Conservation (phyloP, 1,140 invertebrate species). For the Teleopsis dalmanni region DNA sequence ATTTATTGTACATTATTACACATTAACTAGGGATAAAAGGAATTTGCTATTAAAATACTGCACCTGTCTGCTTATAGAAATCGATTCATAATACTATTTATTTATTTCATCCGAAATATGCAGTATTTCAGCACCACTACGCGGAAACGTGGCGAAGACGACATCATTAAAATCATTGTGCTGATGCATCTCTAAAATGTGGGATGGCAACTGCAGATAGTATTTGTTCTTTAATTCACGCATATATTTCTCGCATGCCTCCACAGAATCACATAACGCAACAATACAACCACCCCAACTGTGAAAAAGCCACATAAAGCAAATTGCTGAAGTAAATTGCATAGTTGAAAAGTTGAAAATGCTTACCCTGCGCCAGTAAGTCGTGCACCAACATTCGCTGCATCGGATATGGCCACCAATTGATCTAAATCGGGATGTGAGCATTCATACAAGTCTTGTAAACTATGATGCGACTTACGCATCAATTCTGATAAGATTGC, state of each 20-base stretch:
- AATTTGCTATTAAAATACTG: no score
- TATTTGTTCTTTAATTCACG: constrained; percentile 62
- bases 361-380: constrained; percentile 85
- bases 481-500: constrained; percentile 55
- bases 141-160: constrained; percentile 52
- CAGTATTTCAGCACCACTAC: constrained; percentile 50
- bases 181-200: constrained; percentile 30
- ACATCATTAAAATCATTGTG: constrained; percentile 44
- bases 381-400: constrained; percentile 70
- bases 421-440: constrained; percentile 83
- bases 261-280: constrained; percentile 64
- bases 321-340: neutral
- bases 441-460: constrained; percentile 85
- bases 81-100: no score
- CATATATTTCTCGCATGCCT: constrained; percentile 63
- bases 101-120: no score
- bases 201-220: constrained; percentile 49
- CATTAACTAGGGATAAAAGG: no score
- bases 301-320: constrained; percentile 20
- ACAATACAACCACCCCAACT: constrained; percentile 96
- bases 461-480: constrained; percentile 80
- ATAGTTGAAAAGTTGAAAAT: constrained; percentile 9
- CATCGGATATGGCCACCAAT: constrained; percentile 69
- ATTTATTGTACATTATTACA: no score
- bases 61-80: no score